phyloP scores from a whole-genome alignment of 2,113 vertebrate genomes.

The Pao palembangensis region DNA sequence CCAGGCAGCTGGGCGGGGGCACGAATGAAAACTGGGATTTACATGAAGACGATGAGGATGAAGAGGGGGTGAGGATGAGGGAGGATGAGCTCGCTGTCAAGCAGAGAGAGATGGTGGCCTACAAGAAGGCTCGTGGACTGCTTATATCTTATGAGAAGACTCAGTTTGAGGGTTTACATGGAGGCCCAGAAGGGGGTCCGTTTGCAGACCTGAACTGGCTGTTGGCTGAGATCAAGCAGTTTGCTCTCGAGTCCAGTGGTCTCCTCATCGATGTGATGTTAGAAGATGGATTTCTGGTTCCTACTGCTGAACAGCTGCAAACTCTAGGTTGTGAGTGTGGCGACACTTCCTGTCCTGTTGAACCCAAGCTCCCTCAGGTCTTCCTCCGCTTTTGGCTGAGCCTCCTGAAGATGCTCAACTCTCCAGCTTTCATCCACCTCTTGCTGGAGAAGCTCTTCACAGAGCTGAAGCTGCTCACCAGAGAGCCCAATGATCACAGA shows the following conservation, averaged over 20 bases:
- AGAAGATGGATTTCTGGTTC: constrained; percentile 89
- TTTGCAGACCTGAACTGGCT: constrained; percentile 84
- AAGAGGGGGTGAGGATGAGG: constrained; percentile 62
- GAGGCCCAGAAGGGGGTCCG: constrained; percentile 51
- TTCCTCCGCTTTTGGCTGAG: constrained; percentile 92
- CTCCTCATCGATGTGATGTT: constrained; percentile 80
- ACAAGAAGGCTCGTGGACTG: constrained; percentile 80
- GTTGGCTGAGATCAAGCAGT: constrained; percentile 85
- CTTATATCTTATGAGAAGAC: constrained; percentile 85
- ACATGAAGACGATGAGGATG: constrained; percentile 70
- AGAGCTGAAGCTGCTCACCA: constrained; percentile 76
- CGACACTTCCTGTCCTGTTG: neutral
- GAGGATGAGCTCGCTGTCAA: constrained; percentile 55
- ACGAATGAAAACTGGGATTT: constrained; percentile 73
- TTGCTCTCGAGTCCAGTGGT: constrained; percentile 78
- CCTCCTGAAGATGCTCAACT: constrained; percentile 81
- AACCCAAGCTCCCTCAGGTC: constrained; percentile 68
- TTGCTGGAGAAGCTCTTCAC: constrained; percentile 86
- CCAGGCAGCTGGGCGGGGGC: constrained; percentile 82
- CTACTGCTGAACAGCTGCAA: constrained; percentile 83
- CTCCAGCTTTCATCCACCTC: constrained; percentile 77
- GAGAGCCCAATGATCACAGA: constrained; percentile 65
- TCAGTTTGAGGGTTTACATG: constrained; percentile 74
- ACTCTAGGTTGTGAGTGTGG: constrained; percentile 79
- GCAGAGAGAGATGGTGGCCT: constrained; percentile 79